Evolutionary conservation across 1,140 invertebrate species (phyloP).

Genomic region (Cataglyphis hispanica): DNA sequence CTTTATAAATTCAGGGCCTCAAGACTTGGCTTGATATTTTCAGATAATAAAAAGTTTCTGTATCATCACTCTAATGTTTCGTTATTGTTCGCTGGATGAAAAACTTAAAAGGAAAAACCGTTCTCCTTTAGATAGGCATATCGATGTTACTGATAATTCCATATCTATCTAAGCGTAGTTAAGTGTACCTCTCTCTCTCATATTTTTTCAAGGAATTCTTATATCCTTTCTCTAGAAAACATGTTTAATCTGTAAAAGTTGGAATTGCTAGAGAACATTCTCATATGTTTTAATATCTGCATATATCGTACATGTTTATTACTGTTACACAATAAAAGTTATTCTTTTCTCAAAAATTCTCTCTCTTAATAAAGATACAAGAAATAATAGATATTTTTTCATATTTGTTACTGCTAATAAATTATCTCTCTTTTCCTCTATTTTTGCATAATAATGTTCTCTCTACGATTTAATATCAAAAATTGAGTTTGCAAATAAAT

Average conservation of each 20-base stretch:
- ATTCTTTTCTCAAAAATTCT: neutral
- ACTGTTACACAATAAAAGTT: neutral
- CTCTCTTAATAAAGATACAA: neutral
- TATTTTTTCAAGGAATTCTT: conserved; percentile 13
- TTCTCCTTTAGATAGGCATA: neutral
- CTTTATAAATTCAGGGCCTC: neutral
- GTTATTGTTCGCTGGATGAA: neutral
- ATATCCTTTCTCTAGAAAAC: neutral
- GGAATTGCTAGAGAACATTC: conserved; percentile 4
- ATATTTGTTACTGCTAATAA: neutral
- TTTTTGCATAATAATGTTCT: too few species aligned
- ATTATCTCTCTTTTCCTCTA: too few species aligned
- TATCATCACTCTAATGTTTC: neutral
- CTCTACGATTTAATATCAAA: too few species aligned
- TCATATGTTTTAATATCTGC: neutral
- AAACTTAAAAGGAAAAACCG: neutral
- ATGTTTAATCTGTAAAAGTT: conserved; percentile 1
- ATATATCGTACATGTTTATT: neutral
- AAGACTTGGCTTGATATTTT: conserved; percentile 5
- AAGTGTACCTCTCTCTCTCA: too few species aligned
- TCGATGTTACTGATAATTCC: neutral
- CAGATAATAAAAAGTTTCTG: neutral
- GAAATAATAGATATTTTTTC: neutral
- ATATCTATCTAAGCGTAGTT: neutral
- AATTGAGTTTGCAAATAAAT: too few species aligned